Percentiles rank a stretch among this genome's conserved stretches.
Conservation (phyloP, 2,797 vertebrate genomes). For the Coregonus sp. region DNA sequence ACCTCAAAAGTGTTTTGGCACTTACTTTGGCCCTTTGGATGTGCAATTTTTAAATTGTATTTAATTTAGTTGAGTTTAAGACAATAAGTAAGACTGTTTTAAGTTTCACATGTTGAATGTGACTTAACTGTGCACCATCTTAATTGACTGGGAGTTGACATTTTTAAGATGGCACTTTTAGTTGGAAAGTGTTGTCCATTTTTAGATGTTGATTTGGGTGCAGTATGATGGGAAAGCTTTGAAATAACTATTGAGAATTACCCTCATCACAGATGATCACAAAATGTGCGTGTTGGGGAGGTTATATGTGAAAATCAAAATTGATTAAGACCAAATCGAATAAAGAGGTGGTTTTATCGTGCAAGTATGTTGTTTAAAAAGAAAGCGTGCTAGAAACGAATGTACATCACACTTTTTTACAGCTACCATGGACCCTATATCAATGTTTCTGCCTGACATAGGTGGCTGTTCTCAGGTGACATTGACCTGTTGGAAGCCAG, state of each 20-base stretch:
- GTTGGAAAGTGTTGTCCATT: slow-evolving; percentile 4
- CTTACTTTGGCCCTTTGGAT: slow-evolving; percentile 38
- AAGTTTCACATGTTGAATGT: neutral
- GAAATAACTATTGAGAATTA: neutral
- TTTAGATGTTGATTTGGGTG: slow-evolving; percentile 21
- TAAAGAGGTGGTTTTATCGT: neutral
- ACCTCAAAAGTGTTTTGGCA: slow-evolving; percentile 55
- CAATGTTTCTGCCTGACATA: slow-evolving; percentile 1
- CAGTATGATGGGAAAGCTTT: slow-evolving; percentile 15
- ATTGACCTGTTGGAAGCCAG: slow-evolving; percentile 43
- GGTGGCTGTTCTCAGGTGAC: slow-evolving; percentile 31
- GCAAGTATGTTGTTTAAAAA: neutral
- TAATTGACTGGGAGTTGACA: slow-evolving; percentile 1
- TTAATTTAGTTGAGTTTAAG: slow-evolving; percentile 6
- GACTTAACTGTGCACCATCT: slow-evolving; percentile 4
- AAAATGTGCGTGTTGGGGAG: neutral
- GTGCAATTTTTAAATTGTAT: slow-evolving; percentile 17
- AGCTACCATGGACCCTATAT: neutral
- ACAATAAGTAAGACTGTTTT: neutral
- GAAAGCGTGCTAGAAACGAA: neutral
- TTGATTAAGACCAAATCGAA: neutral
- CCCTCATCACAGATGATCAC: neutral
- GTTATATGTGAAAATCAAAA: neutral
- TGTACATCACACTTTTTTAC: neutral
- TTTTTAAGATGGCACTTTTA: slow-evolving; percentile 19